Evolutionary conservation across 2,888 invertebrate genomes (phyloP).

Genomic region (Euplexia lucipara): DNA sequence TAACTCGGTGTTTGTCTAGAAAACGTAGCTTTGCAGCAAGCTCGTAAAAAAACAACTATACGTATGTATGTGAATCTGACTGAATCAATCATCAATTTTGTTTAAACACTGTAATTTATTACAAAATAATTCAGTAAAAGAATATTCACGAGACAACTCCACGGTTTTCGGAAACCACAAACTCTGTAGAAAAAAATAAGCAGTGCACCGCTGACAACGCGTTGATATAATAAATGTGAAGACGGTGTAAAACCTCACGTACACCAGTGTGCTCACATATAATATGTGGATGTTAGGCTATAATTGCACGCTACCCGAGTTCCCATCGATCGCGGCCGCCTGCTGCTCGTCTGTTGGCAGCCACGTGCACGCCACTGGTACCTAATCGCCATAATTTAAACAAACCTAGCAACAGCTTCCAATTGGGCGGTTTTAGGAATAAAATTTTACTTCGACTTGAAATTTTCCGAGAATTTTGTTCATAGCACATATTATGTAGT

Average conservation of each 20-base stretch:
- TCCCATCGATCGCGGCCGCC: slow-evolving; percentile 77
- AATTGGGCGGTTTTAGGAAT: slow-evolving; percentile 82
- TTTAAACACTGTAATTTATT: slow-evolving; percentile 33
- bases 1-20: not conserved
- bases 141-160: slow-evolving; percentile 40
- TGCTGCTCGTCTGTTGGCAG: slow-evolving; percentile 84
- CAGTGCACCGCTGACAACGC: slow-evolving; percentile 68
- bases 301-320: slow-evolving; percentile 76
- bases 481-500: slow-evolving; percentile 4
- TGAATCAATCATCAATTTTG: slow-evolving; percentile 35
- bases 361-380: slow-evolving; percentile 79
- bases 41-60: slow-evolving; percentile 1
- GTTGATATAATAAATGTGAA: slow-evolving; percentile 74
- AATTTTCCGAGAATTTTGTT: slow-evolving; percentile 65
- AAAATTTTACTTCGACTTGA: slow-evolving; percentile 76
- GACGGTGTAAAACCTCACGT: slow-evolving; percentile 64
- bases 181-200: slow-evolving; percentile 56
- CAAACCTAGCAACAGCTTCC: slow-evolving; percentile 78
- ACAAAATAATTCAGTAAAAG: slow-evolving; percentile 30
- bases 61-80: not conserved
- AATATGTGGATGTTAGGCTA: slow-evolving; percentile 72
- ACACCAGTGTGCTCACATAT: slow-evolving; percentile 68
- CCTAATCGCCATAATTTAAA: slow-evolving; percentile 85
- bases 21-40: not conserved
- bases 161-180: slow-evolving; percentile 49